Evolutionary conservation across 2,797 vertebrate species (phyloP), one percentile per base, ranked within the genome.

Genomic region (Apogon hyalosoma): DNA sequence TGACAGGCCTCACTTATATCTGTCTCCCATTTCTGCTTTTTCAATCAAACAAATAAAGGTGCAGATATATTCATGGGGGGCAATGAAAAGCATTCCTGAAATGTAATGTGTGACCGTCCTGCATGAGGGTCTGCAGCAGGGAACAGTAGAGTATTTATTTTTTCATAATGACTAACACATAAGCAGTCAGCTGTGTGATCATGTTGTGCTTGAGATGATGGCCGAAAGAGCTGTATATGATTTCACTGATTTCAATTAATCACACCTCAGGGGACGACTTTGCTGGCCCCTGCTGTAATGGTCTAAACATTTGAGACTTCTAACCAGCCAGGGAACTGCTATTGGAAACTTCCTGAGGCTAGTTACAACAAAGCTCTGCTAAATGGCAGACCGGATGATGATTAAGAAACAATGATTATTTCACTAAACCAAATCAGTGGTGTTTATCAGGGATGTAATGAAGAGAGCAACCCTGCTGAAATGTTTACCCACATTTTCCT

Each of bases 21-120:
- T 69, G 51, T 47, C 55, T 54, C 40, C 43, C 71, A 43, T 72
- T 28, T 64, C 45, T 65, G 48, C 52, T 47, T 69, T 61, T 80
- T 39, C 40, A 67, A 45, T 55, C 42, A 43, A 70, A 66, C 57
- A 72, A 72, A 88, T 78, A 63, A 79, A 41, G 38, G 69, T 31
- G 33, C 54, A 59, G 67, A 70, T 66, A 61, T 77, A 78, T 66
- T 75, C 24, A 72, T 36, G 28, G 39, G 52, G 31, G 45, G 59
- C 43, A 65, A 33, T 79, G 64, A 81, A 84, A 78, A 75, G 69
- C 75, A 87, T 87, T 90, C 82, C 77, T 83, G 21, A 50, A 69
- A 73, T 74, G 62, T 70, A 74, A 76, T 69, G 48, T 66, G 65
- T 57, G 72, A 64, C 60, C 45, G 58, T 48, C 48, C 70, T 74